Conservation (phyloP, 1,140 invertebrate genomes). For the Metopolophium dirhodum region DNA sequence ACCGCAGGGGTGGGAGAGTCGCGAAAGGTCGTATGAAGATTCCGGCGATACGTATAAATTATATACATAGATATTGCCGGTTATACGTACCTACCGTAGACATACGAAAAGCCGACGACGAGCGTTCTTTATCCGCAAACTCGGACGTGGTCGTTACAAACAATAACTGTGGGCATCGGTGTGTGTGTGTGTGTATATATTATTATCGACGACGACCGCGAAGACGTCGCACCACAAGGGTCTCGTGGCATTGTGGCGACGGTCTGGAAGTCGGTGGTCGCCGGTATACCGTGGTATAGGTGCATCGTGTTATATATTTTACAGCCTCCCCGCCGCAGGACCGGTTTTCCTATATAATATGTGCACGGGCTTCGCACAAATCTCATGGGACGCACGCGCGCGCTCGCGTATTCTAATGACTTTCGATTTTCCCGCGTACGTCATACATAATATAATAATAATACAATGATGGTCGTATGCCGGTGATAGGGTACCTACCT, state of each 20-base stretch:
- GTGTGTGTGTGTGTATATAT: no score
- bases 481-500: not conserved
- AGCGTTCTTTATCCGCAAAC: not conserved
- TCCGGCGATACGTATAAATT: no score
- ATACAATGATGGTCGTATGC: not conserved
- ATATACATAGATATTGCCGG: no score
- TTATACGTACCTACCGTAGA: no score
- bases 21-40: not conserved
- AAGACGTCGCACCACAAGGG: not conserved
- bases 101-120: not conserved
- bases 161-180: not conserved
- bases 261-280: not conserved
- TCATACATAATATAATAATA: not conserved
- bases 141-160: not conserved
- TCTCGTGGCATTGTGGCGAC: not conserved
- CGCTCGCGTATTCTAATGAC: not conserved
- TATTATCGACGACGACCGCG: not conserved
- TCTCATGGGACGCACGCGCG: not conserved
- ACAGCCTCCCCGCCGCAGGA: not conserved
- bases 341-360: not conserved
- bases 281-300: not conserved
- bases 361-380: not conserved
- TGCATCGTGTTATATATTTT: not conserved
- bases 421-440: slow-evolving; percentile 5
- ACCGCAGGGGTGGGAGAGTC: not conserved